Base-by-base conservation (phyloP, 2,888 invertebrate genomes). In the Lasius fuliginosus region DNA sequence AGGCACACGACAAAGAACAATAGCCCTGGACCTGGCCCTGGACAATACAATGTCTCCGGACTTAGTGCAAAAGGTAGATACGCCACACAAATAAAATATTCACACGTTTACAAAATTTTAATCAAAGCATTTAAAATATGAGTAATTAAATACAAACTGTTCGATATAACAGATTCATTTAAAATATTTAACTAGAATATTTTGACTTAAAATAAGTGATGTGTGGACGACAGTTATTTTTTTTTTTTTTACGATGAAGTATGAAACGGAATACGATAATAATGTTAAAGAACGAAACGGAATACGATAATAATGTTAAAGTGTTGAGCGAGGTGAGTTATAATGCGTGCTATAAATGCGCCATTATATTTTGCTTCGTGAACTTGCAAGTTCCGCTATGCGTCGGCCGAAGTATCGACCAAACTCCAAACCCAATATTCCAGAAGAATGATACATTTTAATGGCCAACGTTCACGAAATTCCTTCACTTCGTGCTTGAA, bases 11-110 rank as follows among this genome's bases (percentile, higher is more conserved):
- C 93, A 49, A 96, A 95, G 90, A 95, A 94, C 77, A 95, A 96
- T 82, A 97, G 96, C 89, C 95, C 96, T 65, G 98, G 98, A 46
- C 98, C 98, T 1, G 98, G 98, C 30, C 98, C 98, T 23, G 98
- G 98, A n/a, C 97, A 97, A 87, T 98, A 98, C 95, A 98, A 98
- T 94, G 97, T 98, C 68, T 97, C 97, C 88, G 98, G 98, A 85
- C 96, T 98, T 93, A 97, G 97, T 81, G 96, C 97, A 64, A 98
- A 98, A 96, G 98, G 98, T 96, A 95, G 95, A 69, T 46, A 36
- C 3, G 9, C 27, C 15, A 27, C 9, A 58, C 0, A 62, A 62
- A 64, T 18, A 30, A 15, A 60, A 75, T 27, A 53, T 75, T 56
- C 1, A 9, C 11, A 56, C 27, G 36, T 67, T 33, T 42, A 42